Conservation (phyloP, 2,888 invertebrate species). For the Chymomyza caudatula region DNA sequence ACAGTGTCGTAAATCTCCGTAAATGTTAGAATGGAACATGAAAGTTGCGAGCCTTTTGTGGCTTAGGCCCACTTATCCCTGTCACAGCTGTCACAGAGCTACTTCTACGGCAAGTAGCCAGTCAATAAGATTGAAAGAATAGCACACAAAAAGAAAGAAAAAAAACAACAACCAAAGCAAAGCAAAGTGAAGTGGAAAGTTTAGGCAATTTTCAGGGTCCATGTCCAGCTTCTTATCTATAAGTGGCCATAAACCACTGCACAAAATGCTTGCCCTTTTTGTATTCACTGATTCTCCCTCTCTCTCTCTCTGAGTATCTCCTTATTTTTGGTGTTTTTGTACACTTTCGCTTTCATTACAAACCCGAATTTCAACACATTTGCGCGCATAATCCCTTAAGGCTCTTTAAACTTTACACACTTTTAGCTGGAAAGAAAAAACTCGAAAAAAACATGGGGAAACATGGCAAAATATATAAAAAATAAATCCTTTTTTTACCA, state of each 20-base stretch:
- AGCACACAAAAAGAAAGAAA: conserved; percentile 53
- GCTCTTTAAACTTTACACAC: conserved; percentile 74
- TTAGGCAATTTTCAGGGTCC: conserved; percentile 26
- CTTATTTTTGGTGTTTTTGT: conserved; percentile 14
- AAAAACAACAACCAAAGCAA: conserved; percentile 26
- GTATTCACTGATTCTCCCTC: neutral
- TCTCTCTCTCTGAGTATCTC: conserved; percentile 6
- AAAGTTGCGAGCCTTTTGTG: conserved; percentile 31
- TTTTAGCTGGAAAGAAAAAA: conserved; percentile 51
- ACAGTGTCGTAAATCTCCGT: neutral
- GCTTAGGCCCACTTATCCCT: conserved; percentile 61
- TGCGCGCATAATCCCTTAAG: conserved; percentile 72
- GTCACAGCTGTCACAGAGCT: conserved; percentile 66
- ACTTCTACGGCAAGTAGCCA: conserved; percentile 31
- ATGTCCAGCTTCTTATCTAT: conserved; percentile 57
- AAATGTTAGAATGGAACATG: neutral
- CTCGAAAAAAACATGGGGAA: conserved; percentile 36
- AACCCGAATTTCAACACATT: conserved; percentile 71
- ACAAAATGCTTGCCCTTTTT: conserved; percentile 49
- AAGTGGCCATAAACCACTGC: conserved; percentile 67
- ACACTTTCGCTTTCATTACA: conserved; percentile 49
- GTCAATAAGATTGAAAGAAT: conserved; percentile 6
- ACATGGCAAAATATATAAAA: conserved; percentile 46
- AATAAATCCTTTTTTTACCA: conserved; percentile 61
- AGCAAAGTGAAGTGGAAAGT: conserved; percentile 30